Percentiles rank a stretch among this genome's conserved stretches.
phyloP scores from a whole-genome alignment of 2,113 vertebrate species.

The Corynorhinus townsendii region DNA sequence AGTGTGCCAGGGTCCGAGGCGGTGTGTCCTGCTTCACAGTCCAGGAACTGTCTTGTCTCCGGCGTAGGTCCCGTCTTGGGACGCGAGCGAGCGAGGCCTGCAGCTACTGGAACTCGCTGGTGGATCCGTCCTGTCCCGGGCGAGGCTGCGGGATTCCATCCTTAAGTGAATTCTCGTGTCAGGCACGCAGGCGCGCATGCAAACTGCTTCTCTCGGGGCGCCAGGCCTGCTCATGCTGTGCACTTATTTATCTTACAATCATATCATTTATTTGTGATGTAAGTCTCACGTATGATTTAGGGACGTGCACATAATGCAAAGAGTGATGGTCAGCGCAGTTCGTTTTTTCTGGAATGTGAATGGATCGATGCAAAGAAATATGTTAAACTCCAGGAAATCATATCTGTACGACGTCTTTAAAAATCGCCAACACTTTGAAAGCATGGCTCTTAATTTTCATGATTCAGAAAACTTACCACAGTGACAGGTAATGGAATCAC shows the following conservation, averaged over 20 bases:
- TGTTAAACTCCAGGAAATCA: slow-evolving; percentile 10
- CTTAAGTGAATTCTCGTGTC: slow-evolving; percentile 52
- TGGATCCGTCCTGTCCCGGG: slow-evolving; percentile 37
- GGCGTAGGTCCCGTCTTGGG: slow-evolving; percentile 21
- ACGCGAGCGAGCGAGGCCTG: slow-evolving; percentile 34
- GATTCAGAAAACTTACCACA: slow-evolving; percentile 1
- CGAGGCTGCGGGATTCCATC: neutral
- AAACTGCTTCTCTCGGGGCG: slow-evolving; percentile 34
- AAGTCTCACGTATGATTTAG: neutral
- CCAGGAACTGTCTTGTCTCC: slow-evolving; percentile 48
- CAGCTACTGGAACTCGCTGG: slow-evolving; percentile 33
- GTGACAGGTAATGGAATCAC: neutral
- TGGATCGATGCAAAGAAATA: neutral
- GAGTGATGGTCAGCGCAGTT: neutral
- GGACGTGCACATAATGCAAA: neutral
- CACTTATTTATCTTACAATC: neutral
- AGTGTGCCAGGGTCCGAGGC: slow-evolving; percentile 76
- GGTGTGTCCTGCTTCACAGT: slow-evolving; percentile 34
- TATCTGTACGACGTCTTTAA: neutral
- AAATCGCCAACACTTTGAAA: neutral
- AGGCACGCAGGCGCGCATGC: neutral
- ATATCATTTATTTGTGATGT: neutral
- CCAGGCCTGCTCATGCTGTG: neutral
- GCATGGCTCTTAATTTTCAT: neutral
- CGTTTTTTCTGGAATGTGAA: neutral